These are phyloP conservation scores for Oscheius onirici DNA, from an alignment of 2,888 invertebrate species.

Conservation along the genomic window DNA sequence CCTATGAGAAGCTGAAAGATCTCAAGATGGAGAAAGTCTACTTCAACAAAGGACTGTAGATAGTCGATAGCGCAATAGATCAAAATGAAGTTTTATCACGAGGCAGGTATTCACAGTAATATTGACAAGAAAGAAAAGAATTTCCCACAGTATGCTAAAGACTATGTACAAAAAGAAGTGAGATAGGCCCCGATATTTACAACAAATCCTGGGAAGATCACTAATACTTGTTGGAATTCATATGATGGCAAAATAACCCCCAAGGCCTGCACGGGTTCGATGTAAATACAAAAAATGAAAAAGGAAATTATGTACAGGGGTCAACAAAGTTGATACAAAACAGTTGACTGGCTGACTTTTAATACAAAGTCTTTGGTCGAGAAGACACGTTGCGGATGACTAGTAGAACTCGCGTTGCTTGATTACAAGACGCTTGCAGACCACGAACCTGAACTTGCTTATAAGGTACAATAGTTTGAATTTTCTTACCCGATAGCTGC, in stretches of 20 bases:
- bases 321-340: constrained; percentile 4
- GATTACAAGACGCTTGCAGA: constrained; percentile 58
- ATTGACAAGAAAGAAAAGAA: neutral
- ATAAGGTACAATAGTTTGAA: neutral
- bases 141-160: neutral
- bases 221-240: constrained; percentile 23
- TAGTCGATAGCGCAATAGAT: neutral
- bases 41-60: constrained; percentile 63
- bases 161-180: constrained; percentile 30
- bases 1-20: constrained; percentile 53
- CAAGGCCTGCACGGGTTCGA: constrained; percentile 25
- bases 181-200: constrained; percentile 31
- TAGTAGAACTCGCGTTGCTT: constrained; percentile 32
- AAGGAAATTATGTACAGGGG: neutral
- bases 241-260: constrained; percentile 19
- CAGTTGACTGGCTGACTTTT: constrained; percentile 1
- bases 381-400: constrained; percentile 14
- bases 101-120: neutral
- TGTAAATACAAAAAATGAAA: constrained; percentile 1
- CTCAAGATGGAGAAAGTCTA: constrained; percentile 51
- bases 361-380: neutral
- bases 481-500: constrained; percentile 84
- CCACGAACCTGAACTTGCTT: constrained; percentile 57
- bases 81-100: neutral
- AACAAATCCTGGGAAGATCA: constrained; percentile 22